Evolutionary conservation across 1,140 invertebrate species (phyloP).

Genomic region (Portunus trituberculatus): DNA sequence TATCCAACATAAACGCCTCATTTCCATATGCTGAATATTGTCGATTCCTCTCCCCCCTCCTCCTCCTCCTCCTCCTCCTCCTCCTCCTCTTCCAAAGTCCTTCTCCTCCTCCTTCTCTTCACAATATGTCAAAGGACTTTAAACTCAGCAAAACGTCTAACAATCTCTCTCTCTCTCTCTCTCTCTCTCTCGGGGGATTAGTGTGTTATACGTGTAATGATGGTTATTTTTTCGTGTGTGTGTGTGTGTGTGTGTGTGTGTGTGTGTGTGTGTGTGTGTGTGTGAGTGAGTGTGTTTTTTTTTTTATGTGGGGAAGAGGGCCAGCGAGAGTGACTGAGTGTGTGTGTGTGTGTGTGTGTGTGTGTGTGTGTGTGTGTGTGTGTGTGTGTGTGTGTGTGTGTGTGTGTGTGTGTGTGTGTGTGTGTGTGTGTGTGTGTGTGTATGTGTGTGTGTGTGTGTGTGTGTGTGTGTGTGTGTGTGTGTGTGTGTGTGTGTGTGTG

Average conservation of each 20-base stretch:
- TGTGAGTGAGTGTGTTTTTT: neutral
- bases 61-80: too few species aligned
- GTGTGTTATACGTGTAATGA: neutral
- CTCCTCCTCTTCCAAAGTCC: too few species aligned
- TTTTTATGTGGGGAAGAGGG: neutral
- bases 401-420: conserved; percentile 26
- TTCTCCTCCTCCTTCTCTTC: too few species aligned
- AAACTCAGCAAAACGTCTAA: too few species aligned
- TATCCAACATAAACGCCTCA: too few species aligned
- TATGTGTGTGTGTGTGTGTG: conserved; percentile 15
- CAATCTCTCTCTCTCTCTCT: neutral
- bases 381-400: conserved; percentile 26
- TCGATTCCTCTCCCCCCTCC: too few species aligned
- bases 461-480: conserved; percentile 26
- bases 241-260: conserved; percentile 26
- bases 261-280: conserved; percentile 26
- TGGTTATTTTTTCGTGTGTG: neutral
- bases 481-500: conserved; percentile 26
- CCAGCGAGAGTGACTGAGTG: neutral
- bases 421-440: conserved; percentile 26
- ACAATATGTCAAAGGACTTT: too few species aligned
- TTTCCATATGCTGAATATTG: too few species aligned
- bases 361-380: conserved; percentile 26
- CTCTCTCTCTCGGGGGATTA: neutral
- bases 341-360: conserved; percentile 26